Evolutionary conservation across 1,140 invertebrate genomes (phyloP).

Genomic region (Lasaia peninsularis): DNA sequence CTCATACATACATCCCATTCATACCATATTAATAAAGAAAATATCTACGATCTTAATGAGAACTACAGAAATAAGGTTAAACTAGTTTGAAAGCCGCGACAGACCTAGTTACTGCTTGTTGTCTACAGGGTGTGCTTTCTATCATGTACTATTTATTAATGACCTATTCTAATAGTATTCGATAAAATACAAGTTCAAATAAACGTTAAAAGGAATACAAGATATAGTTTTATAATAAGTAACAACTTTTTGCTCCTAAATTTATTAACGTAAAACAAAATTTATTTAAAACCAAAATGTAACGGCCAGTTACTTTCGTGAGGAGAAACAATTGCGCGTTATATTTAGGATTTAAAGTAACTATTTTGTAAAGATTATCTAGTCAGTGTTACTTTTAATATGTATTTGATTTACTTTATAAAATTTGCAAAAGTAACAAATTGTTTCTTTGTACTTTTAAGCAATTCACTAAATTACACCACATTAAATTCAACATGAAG

Average conservation of each 20-base stretch:
- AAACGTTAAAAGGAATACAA: slow-evolving; percentile 52
- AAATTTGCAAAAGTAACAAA: slow-evolving; percentile 79
- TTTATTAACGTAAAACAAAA: slow-evolving; percentile 59
- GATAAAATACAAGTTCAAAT: slow-evolving; percentile 53
- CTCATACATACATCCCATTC: slow-evolving; percentile 61
- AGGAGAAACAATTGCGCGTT: slow-evolving; percentile 52
- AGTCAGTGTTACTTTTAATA: slow-evolving; percentile 63
- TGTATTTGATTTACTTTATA: slow-evolving; percentile 74
- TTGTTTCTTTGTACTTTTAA: slow-evolving; percentile 78
- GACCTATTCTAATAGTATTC: slow-evolving; percentile 49
- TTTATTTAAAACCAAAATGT: slow-evolving; percentile 54
- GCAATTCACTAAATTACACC: slow-evolving; percentile 79
- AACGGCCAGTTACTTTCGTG: slow-evolving; percentile 49
- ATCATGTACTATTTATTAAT: slow-evolving; percentile 47
- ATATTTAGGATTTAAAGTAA: slow-evolving; percentile 66
- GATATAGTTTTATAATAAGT: slow-evolving; percentile 69
- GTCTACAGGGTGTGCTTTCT: slow-evolving; percentile 9
- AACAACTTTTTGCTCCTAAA: slow-evolving; percentile 69
- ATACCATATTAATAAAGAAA: slow-evolving; percentile 60
- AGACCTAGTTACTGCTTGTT: slow-evolving; percentile 37
- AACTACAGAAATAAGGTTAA: slow-evolving; percentile 62
- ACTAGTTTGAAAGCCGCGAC: slow-evolving; percentile 54
- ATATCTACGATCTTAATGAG: slow-evolving; percentile 53
- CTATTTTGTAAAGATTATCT: slow-evolving; percentile 73
- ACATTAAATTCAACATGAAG: slow-evolving; percentile 73